Evolutionary conservation across 2,888 invertebrate genomes (phyloP).

Genomic region (Cataglyphis albicans): DNA sequence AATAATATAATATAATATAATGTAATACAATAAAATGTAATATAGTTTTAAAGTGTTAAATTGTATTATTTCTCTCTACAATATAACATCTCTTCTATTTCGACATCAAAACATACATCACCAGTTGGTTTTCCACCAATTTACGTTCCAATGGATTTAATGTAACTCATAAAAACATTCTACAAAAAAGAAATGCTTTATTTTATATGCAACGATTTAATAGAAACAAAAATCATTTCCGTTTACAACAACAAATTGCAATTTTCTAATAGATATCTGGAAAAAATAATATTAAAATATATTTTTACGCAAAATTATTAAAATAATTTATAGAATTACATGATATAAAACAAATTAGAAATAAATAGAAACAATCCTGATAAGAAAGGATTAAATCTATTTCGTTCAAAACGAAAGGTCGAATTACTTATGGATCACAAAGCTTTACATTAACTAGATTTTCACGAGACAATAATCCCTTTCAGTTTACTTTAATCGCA

Average conservation of each 20-base stretch:
- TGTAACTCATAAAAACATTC: constrained; percentile 12
- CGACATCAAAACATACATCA: constrained; percentile 24
- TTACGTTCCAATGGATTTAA: constrained; percentile 16
- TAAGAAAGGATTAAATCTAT: not conserved
- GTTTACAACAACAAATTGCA: constrained; percentile 28
- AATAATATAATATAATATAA: not conserved
- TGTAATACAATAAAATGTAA: not conserved
- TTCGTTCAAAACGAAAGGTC: not conserved
- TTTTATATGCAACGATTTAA: constrained; percentile 27
- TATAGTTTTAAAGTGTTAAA: constrained; percentile 16
- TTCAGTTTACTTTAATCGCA: constrained; percentile 59
- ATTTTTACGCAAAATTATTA: constrained; percentile 3
- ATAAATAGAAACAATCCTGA: not conserved
- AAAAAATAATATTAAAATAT: not conserved
- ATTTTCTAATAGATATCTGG: not conserved
- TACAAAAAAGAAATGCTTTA: constrained; percentile 21
- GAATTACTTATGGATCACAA: constrained; percentile 17
- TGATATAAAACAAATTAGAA: not conserved
- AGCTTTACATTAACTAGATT: constrained; percentile 31
- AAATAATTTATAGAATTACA: not conserved
- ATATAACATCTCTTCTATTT: not conserved
- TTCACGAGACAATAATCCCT: constrained; percentile 55
- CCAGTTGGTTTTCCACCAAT: constrained; percentile 4
- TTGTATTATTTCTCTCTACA: constrained; percentile 21
- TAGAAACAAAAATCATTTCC: constrained; percentile 18